Percentiles rank a stretch among this genome's conserved stretches.
Conservation (phyloP, 2,113 vertebrate species). For the Aptenodytes forsteri region DNA sequence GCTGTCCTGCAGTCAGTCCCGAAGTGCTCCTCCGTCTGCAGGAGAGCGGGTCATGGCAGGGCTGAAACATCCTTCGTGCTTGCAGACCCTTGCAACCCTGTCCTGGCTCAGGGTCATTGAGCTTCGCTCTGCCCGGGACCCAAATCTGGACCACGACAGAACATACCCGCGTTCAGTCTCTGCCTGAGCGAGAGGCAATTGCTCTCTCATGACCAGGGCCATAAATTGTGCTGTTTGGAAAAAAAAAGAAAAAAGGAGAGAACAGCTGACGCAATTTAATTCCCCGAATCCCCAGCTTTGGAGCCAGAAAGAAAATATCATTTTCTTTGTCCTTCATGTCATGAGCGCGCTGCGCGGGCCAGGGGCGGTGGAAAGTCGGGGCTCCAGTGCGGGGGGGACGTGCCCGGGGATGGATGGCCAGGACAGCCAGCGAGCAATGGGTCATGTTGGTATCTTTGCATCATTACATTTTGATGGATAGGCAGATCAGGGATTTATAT, state of each 20-base stretch:
- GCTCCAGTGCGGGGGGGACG: neutral
- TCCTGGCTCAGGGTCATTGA: neutral
- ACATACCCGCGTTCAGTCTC: accelerated
- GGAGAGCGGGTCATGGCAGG: neutral
- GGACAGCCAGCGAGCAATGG: neutral
- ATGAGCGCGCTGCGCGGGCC: accelerated
- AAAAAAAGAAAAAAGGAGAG: neutral
- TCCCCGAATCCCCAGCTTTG: neutral
- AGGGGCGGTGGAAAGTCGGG: accelerated
- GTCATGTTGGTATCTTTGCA: neutral
- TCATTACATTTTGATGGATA: constrained; percentile 32
- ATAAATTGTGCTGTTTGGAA: neutral
- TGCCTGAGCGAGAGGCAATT: neutral
- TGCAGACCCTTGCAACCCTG: neutral
- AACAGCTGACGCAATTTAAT: neutral
- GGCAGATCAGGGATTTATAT: constrained; percentile 7
- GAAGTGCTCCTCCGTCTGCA: neutral
- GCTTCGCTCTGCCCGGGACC: neutral
- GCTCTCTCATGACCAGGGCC: neutral
- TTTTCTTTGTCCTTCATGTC: neutral
- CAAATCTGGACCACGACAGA: neutral
- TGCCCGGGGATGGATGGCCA: neutral
- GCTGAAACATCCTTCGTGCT: neutral
- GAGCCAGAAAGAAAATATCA: neutral
- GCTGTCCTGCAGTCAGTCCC: too few relatives aligned